Percentiles rank a stretch among this genome's conserved stretches.
Conservation (phyloP, 2,797 vertebrate species). For the Choloepus didactylus region DNA sequence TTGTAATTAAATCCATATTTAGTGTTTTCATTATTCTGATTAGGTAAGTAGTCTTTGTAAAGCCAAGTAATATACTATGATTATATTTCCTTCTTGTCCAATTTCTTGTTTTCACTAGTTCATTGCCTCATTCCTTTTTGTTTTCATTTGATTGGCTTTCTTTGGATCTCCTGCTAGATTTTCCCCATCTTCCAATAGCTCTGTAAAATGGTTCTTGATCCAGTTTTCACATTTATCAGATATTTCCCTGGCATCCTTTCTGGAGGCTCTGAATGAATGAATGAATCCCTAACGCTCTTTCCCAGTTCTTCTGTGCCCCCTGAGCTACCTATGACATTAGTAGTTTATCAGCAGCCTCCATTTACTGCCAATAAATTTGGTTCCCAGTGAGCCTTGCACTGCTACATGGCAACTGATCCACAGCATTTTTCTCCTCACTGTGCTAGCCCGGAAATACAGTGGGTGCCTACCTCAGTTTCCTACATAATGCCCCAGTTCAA, state of each 20-base stretch:
- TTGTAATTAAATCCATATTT: not conserved
- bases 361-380: not conserved
- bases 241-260: not conserved
- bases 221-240: not conserved
- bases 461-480: not conserved
- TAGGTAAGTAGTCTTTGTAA: not conserved
- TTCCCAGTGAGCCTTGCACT: not conserved
- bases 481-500: not conserved
- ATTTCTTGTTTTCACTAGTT: not conserved
- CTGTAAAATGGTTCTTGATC: not conserved
- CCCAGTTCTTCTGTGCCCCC: not conserved
- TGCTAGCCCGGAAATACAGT: not conserved
- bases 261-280: not conserved
- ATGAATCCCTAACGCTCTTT: not conserved
- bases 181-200: not conserved
- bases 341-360: not conserved
- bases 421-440: not conserved
- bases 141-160: not conserved
- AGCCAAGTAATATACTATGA: not conserved
- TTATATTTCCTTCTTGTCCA: not conserved
- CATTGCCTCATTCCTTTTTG: not conserved
- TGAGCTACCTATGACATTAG: not conserved
- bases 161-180: not conserved
- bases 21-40: not conserved
- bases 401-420: not conserved